Percentiles rank a stretch among this genome's conserved stretches.
Evolutionary conservation across 2,797 vertebrate genomes (phyloP).

Genomic region (Xyrichtys novacula): DNA sequence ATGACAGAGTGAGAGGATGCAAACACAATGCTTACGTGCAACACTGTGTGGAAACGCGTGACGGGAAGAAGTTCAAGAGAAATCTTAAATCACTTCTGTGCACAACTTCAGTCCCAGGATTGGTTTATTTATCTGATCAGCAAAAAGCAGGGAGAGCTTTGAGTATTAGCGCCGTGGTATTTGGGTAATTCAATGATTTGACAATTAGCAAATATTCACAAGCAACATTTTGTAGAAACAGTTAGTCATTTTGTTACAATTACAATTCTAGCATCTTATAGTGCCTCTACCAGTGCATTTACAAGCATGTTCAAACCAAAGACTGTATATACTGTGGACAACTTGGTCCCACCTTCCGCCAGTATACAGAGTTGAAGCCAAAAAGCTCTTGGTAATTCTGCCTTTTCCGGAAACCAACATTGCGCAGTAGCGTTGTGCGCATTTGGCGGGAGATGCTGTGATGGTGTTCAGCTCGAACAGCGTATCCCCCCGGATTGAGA

Average conservation of each 20-base stretch:
- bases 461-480: too few species aligned
- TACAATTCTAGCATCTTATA: not conserved
- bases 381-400: too few species aligned
- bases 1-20: conserved; percentile 59
- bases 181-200: not conserved
- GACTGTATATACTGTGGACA: too few species aligned
- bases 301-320: not conserved
- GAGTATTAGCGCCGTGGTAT: too few species aligned
- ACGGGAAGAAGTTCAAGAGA: conserved; percentile 23
- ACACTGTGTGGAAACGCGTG: conserved; percentile 47
- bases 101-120: not conserved
- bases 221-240: not conserved
- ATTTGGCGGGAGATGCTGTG: too few species aligned
- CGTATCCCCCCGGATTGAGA: too few species aligned
- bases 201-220: not conserved
- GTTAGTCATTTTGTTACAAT: not conserved
- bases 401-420: too few species aligned
- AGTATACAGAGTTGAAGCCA: too few species aligned
- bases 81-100: conserved; percentile 21
- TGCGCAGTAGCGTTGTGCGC: too few species aligned
- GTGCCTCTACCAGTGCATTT: not conserved
- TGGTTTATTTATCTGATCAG: not conserved
- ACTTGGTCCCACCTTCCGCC: too few species aligned
- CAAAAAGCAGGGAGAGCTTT: not conserved
- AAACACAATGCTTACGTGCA: conserved; percentile 64